A percentile compares a stretch with the other conserved stretches of the same genome.
Conservation (phyloP, 2,888 invertebrate genomes). For the Leptothorax acervorum region DNA sequence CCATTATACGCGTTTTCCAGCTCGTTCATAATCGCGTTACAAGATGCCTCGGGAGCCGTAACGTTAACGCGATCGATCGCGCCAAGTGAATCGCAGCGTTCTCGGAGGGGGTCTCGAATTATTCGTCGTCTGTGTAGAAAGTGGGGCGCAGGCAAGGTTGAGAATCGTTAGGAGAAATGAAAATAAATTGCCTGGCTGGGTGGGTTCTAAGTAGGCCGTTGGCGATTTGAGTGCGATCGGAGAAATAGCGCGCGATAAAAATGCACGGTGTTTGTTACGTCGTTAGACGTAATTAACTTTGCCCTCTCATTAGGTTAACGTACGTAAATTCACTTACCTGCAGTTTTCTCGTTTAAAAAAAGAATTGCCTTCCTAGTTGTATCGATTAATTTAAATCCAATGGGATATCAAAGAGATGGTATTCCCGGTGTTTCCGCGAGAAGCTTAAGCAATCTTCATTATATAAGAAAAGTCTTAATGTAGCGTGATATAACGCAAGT, state of each 20-base stretch:
- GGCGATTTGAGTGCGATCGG: constrained; percentile 65
- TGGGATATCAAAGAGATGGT: neutral
- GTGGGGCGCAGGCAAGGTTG: constrained; percentile 17
- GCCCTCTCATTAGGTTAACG: constrained; percentile 61
- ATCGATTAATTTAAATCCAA: neutral
- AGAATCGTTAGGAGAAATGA: constrained; percentile 74
- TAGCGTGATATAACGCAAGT: neutral
- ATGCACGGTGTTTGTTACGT: constrained; percentile 68
- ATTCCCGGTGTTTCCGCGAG: neutral
- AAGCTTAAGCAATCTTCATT: neutral
- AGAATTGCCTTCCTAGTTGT: no score
- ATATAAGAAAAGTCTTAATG: neutral
- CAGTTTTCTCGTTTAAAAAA: neutral
- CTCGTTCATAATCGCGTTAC: constrained; percentile 48
- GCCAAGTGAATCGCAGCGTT: constrained; percentile 59
- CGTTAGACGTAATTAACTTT: constrained; percentile 53
- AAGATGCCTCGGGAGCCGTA: constrained; percentile 40
- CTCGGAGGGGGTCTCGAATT: constrained; percentile 29
- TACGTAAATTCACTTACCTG: constrained; percentile 51
- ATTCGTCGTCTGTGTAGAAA: constrained; percentile 40
- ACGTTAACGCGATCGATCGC: constrained; percentile 68
- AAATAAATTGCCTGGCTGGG: constrained; percentile 71
- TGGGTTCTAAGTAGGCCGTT: constrained; percentile 56
- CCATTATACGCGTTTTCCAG: constrained; percentile 44
- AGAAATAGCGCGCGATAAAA: constrained; percentile 73